These are phyloP conservation scores for Erpornis zantholeuca DNA, from an alignment of 2,113 vertebrate genomes.

Conservation along the genomic window DNA sequence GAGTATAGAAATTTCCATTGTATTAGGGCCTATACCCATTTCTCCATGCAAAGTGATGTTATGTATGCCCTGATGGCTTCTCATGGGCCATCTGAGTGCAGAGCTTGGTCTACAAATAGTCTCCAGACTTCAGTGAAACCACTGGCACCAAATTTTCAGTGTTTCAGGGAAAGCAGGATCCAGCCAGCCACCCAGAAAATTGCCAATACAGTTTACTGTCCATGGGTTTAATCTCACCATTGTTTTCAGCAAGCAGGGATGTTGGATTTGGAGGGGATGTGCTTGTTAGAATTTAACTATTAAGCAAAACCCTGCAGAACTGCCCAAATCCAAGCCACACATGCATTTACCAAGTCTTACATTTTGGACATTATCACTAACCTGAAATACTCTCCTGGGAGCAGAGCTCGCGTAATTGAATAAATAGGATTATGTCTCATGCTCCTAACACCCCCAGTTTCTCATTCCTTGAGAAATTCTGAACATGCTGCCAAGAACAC, in stretches of 20 bases:
- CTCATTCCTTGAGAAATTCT: background rate
- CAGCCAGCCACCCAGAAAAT: background rate
- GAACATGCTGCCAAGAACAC: background rate
- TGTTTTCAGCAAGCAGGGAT: background rate
- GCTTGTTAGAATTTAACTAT: background rate
- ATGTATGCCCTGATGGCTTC: background rate
- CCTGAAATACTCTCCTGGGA: background rate
- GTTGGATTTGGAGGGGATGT: background rate
- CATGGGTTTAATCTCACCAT: background rate
- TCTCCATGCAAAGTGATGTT: background rate
- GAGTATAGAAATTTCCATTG: background rate
- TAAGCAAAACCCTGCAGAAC: background rate
- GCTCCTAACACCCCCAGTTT: background rate
- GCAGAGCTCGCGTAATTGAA: fast-evolving
- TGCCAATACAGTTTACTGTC: background rate
- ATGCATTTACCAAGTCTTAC: background rate
- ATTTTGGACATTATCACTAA: background rate
- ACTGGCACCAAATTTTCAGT: background rate
- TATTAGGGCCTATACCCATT: background rate
- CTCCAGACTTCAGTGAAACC: background rate
- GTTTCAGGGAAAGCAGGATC: background rate
- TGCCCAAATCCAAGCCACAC: background rate
- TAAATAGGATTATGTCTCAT: background rate
- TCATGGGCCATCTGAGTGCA: background rate
- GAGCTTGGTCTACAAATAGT: background rate